Conservation (phyloP, 1,140 invertebrate genomes). For the Drepana arcuata region DNA sequence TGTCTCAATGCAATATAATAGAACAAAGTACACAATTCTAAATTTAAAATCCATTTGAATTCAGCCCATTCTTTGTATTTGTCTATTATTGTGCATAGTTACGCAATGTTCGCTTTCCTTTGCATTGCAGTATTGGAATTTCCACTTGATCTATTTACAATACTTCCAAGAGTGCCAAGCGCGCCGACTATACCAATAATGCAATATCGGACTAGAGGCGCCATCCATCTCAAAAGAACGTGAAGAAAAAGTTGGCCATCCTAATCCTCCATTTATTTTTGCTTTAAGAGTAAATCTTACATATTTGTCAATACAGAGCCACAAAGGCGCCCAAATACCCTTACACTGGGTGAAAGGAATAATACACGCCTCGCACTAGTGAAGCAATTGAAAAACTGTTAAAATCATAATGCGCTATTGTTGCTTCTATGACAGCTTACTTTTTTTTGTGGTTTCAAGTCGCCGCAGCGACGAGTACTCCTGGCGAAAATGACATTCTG, state of each 20-base stretch:
- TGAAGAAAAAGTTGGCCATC: constrained; percentile 34
- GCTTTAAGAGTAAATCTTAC: constrained; percentile 57
- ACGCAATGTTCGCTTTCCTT: constrained; percentile 36
- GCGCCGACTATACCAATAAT: constrained; percentile 39
- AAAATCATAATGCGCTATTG: constrained; percentile 68
- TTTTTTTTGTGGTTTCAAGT: constrained; percentile 40
- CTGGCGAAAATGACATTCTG: constrained; percentile 47
- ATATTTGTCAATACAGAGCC: constrained; percentile 69
- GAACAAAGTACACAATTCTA: constrained; percentile 8
- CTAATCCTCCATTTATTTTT: constrained; percentile 67
- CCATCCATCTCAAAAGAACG: constrained; percentile 32
- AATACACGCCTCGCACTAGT: constrained; percentile 67
- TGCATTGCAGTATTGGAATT: constrained; percentile 37
- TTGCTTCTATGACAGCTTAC: constrained; percentile 54
- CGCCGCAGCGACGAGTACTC: constrained; percentile 30
- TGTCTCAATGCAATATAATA: too few species aligned
- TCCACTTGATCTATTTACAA: constrained; percentile 59
- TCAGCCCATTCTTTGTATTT: constrained; percentile 24
- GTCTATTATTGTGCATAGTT: constrained; percentile 37
- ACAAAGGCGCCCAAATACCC: constrained; percentile 67
- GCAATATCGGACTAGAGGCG: constrained; percentile 54
- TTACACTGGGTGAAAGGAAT: constrained; percentile 56
- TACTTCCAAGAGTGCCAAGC: constrained; percentile 32
- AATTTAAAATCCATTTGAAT: constrained; percentile 17
- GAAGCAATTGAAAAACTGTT: constrained; percentile 65